phyloP scores from a whole-genome alignment of 2,113 vertebrate species.

The Cercopithecus mona region DNA sequence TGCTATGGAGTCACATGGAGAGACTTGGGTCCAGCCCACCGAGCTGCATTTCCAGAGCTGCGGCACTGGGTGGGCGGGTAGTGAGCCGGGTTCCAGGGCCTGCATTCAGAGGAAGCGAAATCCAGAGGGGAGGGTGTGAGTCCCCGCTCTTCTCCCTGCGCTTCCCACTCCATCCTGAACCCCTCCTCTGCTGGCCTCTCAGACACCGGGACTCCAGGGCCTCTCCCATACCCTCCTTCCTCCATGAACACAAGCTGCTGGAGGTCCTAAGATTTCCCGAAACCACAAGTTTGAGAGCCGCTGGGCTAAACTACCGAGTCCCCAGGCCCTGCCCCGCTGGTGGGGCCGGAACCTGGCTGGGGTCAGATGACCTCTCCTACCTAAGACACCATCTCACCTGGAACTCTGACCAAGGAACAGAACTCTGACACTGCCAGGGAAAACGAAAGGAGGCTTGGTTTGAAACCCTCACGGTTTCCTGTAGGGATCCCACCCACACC shows the following conservation, averaged over 20 bases:
- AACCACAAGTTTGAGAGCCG: accelerated
- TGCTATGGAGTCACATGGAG: background rate
- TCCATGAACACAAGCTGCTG: background rate
- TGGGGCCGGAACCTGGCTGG: background rate
- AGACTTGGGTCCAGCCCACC: background rate
- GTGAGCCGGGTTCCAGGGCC: background rate
- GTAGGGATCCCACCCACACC: too few relatives aligned
- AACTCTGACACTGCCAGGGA: accelerated
- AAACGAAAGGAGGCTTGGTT: accelerated
- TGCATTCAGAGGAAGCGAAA: background rate
- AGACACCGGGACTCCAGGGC: background rate
- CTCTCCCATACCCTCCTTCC: background rate
- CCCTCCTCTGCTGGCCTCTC: background rate
- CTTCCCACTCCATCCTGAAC: background rate
- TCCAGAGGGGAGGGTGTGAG: background rate
- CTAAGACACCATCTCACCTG: background rate
- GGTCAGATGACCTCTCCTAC: accelerated
- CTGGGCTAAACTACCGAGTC: accelerated
- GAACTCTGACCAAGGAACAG: accelerated
- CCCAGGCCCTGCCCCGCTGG: background rate
- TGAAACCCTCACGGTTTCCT: background rate
- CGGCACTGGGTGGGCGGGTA: background rate
- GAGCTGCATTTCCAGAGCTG: background rate
- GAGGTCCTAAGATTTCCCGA: background rate
- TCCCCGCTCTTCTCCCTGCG: background rate